Evolutionary conservation across 1,140 invertebrate species (phyloP), one percentile per base, ranked within the genome.

Genomic region (Pygmarrhopalites habei): DNA sequence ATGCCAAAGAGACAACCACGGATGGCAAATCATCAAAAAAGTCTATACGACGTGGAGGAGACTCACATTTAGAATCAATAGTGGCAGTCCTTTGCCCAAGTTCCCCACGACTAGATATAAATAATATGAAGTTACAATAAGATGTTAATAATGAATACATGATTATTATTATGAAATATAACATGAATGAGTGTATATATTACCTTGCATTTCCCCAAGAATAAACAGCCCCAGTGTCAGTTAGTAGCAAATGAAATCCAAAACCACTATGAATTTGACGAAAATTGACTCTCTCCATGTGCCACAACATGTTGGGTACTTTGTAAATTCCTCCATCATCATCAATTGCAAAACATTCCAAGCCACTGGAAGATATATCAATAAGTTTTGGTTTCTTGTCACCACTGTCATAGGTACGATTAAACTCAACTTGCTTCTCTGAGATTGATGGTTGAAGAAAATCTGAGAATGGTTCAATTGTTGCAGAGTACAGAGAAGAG

Each of bases 81-180:
- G 19, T 52, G 25, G 15, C 25, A 52, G 10, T 28, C 17, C 83
- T 84, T 75, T 87, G 84, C 1, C 92, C 92, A 43, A 95, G 75
- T 77, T 95, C 90, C 30, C 91, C 87, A 61, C 89, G 83, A 67
- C 89, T 92, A n/a, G n/a, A n/a, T n/a, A n/a, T n/a, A n/a, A n/a
- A n/a, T n/a, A n/a, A n/a, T n/a, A n/a, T n/a, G n/a, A n/a, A n/a
- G n/a, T n/a, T n/a, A n/a, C n/a, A n/a, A n/a, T n/a, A n/a, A n/a
- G n/a, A n/a, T n/a, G n/a, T n/a, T n/a, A n/a, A n/a, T n/a, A n/a
- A n/a, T n/a, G n/a, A n/a, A n/a, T n/a, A n/a, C n/a, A n/a, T n/a
- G n/a, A n/a, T n/a, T n/a, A n/a, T n/a, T n/a, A n/a, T n/a, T n/a
- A n/a, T n/a, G n/a, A n/a, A n/a, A n/a, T n/a, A n/a, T n/a, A n/a